Percentiles rank a stretch among this genome's conserved stretches.
Conservation (phyloP, 2,113 vertebrate species). For the Gopherus flavomarginatus region DNA sequence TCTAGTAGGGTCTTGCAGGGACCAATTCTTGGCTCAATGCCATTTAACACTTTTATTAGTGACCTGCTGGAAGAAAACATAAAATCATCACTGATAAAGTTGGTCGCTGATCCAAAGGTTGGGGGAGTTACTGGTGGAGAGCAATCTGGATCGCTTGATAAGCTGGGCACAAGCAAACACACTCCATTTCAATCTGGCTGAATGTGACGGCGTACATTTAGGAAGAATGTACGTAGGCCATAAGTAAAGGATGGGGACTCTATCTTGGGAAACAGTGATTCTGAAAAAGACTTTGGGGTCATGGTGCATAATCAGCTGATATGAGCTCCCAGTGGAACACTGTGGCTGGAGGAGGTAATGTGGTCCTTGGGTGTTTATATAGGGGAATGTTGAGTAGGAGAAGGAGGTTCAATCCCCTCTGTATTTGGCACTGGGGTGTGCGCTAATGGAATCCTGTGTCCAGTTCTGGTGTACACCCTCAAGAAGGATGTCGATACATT, state of each 20-base stretch:
- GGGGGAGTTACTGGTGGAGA: not conserved
- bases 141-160: not conserved
- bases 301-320: not conserved
- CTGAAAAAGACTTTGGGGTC: not conserved
- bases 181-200: not conserved
- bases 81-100: not conserved
- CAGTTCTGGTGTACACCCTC: no score
- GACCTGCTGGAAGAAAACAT: not conserved
- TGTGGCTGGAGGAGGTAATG: not conserved
- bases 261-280: not conserved
- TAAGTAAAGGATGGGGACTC: not conserved
- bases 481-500: no score
- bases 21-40: not conserved
- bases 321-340: not conserved
- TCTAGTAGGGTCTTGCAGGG: not conserved
- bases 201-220: not conserved
- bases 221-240: no score
- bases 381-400: not conserved
- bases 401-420: not conserved
- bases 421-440: not conserved
- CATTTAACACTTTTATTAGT: not conserved
- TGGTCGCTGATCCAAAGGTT: not conserved
- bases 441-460: no score
- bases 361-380: not conserved
- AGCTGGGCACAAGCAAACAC: not conserved